Conservation (phyloP, 1,140 invertebrate genomes). For the Cydia fagiglandana region DNA sequence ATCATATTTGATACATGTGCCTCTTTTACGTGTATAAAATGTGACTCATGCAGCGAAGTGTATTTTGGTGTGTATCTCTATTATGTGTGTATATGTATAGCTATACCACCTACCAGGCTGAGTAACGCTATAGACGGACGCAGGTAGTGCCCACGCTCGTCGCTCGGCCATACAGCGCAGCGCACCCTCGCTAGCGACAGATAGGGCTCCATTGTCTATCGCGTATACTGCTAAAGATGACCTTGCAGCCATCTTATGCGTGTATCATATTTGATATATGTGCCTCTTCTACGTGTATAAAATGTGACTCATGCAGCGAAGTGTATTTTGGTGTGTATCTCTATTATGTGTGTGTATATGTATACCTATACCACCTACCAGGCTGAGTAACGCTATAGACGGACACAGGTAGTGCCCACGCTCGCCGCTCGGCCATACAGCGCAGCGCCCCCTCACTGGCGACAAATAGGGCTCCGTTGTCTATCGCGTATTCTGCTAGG, state of each 20-base stretch:
- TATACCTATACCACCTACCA: slow-evolving; percentile 44
- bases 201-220: slow-evolving; percentile 40
- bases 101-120: slow-evolving; percentile 43
- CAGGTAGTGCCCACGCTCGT: slow-evolving; percentile 51
- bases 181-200: slow-evolving; percentile 51
- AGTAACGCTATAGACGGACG: slow-evolving; percentile 48
- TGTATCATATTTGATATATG: too few relatives aligned
- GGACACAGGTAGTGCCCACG: slow-evolving; percentile 52
- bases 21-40: too few relatives aligned
- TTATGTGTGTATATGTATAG: too few relatives aligned
- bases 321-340: too few relatives aligned
- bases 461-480: slow-evolving; percentile 44
- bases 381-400: slow-evolving; percentile 46
- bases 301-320: too few relatives aligned
- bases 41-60: too few relatives aligned
- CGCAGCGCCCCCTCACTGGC: slow-evolving; percentile 52
- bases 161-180: slow-evolving; percentile 51
- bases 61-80: too few relatives aligned
- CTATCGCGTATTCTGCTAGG: slow-evolving; percentile 52
- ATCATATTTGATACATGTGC: too few relatives aligned
- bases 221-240: too few relatives aligned
- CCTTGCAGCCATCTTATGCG: too few relatives aligned
- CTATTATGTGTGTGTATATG: too few relatives aligned
- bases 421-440: slow-evolving; percentile 49
- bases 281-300: too few relatives aligned